Base-by-base conservation (phyloP, 1,140 invertebrate genomes). In the Trachymyrmex septentrionalis region DNA sequence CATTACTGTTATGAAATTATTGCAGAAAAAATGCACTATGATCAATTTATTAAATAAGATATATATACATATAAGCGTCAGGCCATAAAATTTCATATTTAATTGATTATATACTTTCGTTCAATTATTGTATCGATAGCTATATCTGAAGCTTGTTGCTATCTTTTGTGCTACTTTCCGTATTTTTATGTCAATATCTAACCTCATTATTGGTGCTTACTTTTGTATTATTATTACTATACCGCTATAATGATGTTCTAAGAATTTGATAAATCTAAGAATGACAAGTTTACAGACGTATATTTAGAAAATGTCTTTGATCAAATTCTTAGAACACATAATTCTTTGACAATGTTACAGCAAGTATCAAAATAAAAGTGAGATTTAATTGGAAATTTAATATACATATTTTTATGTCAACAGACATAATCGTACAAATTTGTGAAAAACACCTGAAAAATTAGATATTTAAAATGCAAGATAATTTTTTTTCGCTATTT, bases 161-260 rank as follows among this genome's bases (percentile, higher is more conserved):
- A 84, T 63, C 12, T 50, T 30, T 14, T 27, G 38, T 21, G 55
- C 38, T 34, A 75, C 27, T 84, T 84, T 5, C 27, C 9, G 1
- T n/a, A 73, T 59, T 73, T 82, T 82, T 82, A 3, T 59, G 9
- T 5, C 24, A 27, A 59, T 82, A 30, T 59, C 9, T 38, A 24
- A 73, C 55, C 24, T 55, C 38, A 44, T 82, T 73, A 59, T 84
- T 57, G 34, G 48, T 48, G 9, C 19, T 59, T 59, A 19, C 21
- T 3, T 16, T 82, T 21, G 55, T 61, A 24, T 82, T 82, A 73
- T 59, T 55, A 57, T 57, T n/a, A n/a, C n/a, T n/a, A 12, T 55
- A 9, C 7, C 2, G 24, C 30, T 1, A 34, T 34, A 19, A 81
- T 38, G 16, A 24, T 81, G 57, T 64, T 48, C 2, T 14, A 81